A percentile compares a stretch with the other conserved stretches of the same genome.
Conservation (phyloP, 2,888 invertebrate genomes). For the Chrysolina haemoptera region DNA sequence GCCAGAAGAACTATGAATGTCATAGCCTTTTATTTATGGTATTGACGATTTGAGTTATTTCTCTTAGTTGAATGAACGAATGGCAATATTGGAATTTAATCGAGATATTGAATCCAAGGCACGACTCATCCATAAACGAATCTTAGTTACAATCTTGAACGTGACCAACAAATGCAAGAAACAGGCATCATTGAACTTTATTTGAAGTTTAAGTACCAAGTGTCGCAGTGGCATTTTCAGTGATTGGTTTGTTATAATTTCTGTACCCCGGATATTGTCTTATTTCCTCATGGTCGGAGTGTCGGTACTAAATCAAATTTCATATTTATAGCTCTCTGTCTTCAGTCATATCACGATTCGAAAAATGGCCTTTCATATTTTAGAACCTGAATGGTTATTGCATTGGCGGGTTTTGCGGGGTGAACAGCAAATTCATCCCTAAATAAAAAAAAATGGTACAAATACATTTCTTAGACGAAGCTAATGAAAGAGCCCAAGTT, state of each 20-base stretch:
- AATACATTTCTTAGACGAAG: too few species aligned
- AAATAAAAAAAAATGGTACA: too few species aligned
- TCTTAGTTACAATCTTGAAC: slow-evolving; percentile 7
- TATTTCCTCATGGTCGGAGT: neutral
- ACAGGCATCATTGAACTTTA: slow-evolving; percentile 6
- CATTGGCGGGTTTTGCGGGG: too few species aligned
- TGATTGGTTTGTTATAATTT: neutral
- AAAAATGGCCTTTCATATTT: neutral
- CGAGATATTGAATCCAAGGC: slow-evolving; percentile 4
- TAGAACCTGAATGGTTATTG: too few species aligned
- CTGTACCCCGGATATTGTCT: neutral
- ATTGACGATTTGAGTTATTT: neutral
- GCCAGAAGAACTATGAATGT: neutral
- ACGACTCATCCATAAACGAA: slow-evolving; percentile 15
- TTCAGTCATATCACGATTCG: neutral
- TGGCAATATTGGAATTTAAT: slow-evolving; percentile 9
- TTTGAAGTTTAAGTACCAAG: neutral
- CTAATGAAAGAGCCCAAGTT: too few species aligned
- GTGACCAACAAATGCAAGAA: slow-evolving; percentile 15
- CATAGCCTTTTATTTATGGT: neutral
- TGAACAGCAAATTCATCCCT: too few species aligned
- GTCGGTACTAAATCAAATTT: slow-evolving; percentile 1
- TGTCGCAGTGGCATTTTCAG: slow-evolving; percentile 1
- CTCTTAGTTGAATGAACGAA: slow-evolving; percentile 9
- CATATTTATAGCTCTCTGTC: slow-evolving; percentile 1